Conservation (phyloP, 2,797 vertebrate species). For the Tauraco hartlaubi region DNA sequence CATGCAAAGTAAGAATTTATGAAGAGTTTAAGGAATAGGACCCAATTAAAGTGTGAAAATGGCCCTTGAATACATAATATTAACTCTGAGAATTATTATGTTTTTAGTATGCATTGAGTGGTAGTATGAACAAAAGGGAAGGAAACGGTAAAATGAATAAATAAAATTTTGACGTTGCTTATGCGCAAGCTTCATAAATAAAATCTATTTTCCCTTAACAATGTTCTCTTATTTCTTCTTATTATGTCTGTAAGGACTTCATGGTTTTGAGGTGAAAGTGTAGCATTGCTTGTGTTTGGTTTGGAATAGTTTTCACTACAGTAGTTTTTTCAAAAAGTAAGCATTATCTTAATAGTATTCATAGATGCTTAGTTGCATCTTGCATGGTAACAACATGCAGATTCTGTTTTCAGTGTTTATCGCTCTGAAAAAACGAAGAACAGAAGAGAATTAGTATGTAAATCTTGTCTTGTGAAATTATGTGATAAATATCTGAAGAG, state of each 20-base stretch:
- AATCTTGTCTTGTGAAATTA: constrained; percentile 60
- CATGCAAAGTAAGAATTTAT: constrained; percentile 87
- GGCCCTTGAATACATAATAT: not conserved
- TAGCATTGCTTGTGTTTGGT: not conserved
- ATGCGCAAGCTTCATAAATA: not conserved
- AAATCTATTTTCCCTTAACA: not conserved
- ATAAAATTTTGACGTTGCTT: not conserved
- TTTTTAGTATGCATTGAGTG: not conserved
- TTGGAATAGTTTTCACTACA: constrained; percentile 13
- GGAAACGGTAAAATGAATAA: not conserved
- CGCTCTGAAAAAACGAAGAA: not conserved
- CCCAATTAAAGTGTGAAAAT: not conserved
- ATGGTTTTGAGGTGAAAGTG: not conserved
- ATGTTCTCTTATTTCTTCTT: not conserved
- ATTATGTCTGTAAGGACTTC: not conserved
- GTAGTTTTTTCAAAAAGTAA: not conserved
- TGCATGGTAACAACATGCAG: constrained; percentile 36
- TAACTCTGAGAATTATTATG: not conserved
- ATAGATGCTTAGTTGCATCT: constrained; percentile 1
- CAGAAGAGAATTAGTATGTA: constrained; percentile 68
- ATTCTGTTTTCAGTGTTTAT: constrained; percentile 14
- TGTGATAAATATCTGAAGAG: constrained; percentile 76
- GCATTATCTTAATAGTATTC: constrained; percentile 58
- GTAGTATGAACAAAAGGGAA: not conserved
- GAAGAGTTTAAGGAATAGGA: not conserved